Evolutionary conservation across 2,888 invertebrate species (phyloP).

Genomic region (Tetramorium bicarinatum): DNA sequence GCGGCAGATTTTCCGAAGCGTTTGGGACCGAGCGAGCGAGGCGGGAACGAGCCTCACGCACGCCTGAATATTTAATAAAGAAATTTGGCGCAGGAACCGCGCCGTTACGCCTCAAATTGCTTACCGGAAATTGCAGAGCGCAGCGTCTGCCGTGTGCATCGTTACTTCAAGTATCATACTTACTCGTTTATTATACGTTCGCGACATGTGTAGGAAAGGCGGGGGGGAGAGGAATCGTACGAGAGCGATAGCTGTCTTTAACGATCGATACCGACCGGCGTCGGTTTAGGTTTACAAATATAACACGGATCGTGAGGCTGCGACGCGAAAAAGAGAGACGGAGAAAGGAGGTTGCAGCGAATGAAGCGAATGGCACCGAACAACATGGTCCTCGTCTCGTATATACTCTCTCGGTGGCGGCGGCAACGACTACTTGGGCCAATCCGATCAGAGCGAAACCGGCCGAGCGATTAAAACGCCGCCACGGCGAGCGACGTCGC

Average conservation of each 20-base stretch:
- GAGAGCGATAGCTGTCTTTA: conserved; percentile 62
- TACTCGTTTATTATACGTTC: neutral
- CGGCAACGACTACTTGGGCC: conserved; percentile 41
- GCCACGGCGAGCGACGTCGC: conserved; percentile 4
- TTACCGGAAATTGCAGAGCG: conserved; percentile 9
- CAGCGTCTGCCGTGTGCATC: conserved; percentile 17
- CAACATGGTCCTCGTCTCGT: conserved; percentile 47
- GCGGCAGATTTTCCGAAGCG: conserved; percentile 42
- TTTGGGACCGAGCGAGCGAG: neutral
- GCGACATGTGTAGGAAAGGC: neutral
- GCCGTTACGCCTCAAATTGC: conserved; percentile 26
- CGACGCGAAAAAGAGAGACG: conserved; percentile 8
- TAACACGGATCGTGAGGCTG: conserved; percentile 69
- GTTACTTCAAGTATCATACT: conserved; percentile 25
- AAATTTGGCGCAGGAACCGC: conserved; percentile 31
- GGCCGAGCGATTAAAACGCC: conserved; percentile 81
- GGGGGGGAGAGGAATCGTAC: neutral
- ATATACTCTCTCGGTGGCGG: conserved; percentile 43
- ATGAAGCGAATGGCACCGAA: conserved; percentile 29
- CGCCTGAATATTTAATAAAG: conserved; percentile 53
- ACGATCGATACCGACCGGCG: conserved; percentile 70
- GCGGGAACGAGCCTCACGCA: conserved; percentile 6
- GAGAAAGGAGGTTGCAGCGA: conserved; percentile 36
- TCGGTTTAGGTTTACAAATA: conserved; percentile 79
- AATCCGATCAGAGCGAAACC: conserved; percentile 68